Conservation (phyloP, 2,797 vertebrate species). For the Poliocrania exsul region DNA sequence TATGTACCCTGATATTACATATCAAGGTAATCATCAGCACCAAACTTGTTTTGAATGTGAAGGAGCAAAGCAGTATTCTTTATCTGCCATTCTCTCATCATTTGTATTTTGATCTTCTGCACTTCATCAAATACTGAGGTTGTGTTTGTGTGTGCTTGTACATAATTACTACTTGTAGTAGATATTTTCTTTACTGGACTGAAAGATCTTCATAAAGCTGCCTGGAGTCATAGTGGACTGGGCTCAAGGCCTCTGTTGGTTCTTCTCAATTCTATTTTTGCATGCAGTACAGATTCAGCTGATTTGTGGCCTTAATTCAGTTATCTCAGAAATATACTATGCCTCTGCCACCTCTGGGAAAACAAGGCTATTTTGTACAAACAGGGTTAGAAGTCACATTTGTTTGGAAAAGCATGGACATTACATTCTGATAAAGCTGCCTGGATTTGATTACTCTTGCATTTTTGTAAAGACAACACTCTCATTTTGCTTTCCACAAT, state of each 20-base stretch:
- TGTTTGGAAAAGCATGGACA: neutral
- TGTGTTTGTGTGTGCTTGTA: neutral
- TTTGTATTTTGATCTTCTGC: neutral
- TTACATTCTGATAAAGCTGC: neutral
- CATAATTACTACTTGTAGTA: neutral
- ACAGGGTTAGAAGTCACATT: neutral
- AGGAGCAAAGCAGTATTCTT: neutral
- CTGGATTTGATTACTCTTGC: neutral
- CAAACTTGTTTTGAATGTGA: neutral
- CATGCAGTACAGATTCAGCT: neutral
- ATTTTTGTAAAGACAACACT: neutral
- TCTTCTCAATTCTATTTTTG: neutral
- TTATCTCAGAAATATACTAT: neutral
- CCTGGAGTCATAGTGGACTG: neutral
- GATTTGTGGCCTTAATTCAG: neutral
- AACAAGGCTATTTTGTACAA: neutral
- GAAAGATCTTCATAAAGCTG: neutral
- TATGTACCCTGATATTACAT: no score
- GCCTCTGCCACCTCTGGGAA: neutral
- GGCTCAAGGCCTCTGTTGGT: neutral
- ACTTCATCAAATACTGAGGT: neutral
- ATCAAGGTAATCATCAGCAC: neutral
- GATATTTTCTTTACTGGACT: neutral
- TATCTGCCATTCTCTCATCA: neutral
- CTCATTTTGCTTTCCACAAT: neutral